Evolutionary conservation across 2,113 vertebrate species (phyloP).

Genomic region (Pterophyllum scalare): DNA sequence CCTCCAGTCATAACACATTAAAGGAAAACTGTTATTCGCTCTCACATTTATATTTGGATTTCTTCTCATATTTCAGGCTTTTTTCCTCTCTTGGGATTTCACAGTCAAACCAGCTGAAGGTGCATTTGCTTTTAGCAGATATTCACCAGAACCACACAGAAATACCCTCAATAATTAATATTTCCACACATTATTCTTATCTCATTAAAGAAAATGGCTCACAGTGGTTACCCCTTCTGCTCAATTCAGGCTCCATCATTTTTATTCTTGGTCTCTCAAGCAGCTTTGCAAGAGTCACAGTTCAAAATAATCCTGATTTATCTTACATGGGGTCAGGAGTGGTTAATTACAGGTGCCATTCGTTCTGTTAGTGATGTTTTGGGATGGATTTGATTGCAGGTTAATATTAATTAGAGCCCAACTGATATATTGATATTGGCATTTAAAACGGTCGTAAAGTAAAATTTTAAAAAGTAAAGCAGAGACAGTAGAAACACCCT

Average conservation of each 20-base stretch:
- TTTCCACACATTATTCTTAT: background rate
- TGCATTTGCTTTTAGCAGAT: background rate
- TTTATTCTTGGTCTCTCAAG: background rate
- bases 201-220: background rate
- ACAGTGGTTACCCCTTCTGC: background rate
- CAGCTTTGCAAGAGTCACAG: background rate
- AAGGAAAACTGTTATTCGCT: conserved; percentile 3
- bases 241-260: background rate
- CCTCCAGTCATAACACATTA: background rate
- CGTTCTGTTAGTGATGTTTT: background rate
- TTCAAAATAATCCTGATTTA: background rate
- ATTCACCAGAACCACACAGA: background rate
- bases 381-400: background rate
- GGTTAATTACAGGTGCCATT: fast-evolving
- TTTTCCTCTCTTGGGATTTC: background rate
- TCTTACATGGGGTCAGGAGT: background rate
- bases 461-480: background rate
- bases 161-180: no score
- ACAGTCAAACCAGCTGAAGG: background rate
- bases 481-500: background rate
- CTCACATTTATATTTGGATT: conserved; percentile 2
- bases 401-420: background rate
- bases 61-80: background rate
- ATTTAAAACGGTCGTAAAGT: background rate
- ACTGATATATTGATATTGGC: background rate